A percentile compares a stretch with the other conserved stretches of the same genome.
Conservation (phyloP, 2,888 invertebrate species). For the Campoplex capitator region DNA sequence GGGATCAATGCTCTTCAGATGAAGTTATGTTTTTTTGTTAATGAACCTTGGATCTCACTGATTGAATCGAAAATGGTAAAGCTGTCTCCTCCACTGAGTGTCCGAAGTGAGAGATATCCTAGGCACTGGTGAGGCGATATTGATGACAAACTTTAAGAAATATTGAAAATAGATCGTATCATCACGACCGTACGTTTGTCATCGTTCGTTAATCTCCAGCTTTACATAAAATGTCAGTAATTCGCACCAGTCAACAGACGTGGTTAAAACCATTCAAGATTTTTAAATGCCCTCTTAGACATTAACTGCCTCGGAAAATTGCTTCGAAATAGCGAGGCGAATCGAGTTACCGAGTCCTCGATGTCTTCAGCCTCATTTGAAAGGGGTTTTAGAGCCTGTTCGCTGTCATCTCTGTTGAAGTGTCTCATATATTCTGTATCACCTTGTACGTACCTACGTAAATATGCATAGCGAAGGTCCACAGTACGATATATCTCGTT, state of each 20-base stretch:
- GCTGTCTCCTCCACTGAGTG: background rate
- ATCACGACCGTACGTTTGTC: too few relatives aligned
- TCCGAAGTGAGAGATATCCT: background rate
- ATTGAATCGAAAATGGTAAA: background rate
- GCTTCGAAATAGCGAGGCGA: background rate
- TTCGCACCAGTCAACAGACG: background rate
- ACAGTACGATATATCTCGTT: conserved; percentile 36
- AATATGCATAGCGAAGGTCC: conserved; percentile 5
- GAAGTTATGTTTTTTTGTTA: background rate
- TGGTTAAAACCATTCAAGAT: background rate
- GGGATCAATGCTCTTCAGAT: too few relatives aligned
- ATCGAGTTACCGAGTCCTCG: background rate
- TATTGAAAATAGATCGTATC: too few relatives aligned
- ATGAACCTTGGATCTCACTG: background rate
- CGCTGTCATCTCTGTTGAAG: conserved; percentile 8
- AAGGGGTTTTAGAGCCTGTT: background rate
- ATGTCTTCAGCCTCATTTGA: conserved; percentile 1
- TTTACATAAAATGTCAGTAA: background rate
- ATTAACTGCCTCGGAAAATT: background rate
- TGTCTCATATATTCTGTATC: conserved; percentile 5
- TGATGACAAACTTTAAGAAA: background rate
- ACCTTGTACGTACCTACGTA: background rate
- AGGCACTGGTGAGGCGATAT: background rate
- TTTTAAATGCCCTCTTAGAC: background rate
- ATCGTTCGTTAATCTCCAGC: too few relatives aligned